Conservation (phyloP, 2,113 vertebrate genomes). For the Hiodon alosoides region DNA sequence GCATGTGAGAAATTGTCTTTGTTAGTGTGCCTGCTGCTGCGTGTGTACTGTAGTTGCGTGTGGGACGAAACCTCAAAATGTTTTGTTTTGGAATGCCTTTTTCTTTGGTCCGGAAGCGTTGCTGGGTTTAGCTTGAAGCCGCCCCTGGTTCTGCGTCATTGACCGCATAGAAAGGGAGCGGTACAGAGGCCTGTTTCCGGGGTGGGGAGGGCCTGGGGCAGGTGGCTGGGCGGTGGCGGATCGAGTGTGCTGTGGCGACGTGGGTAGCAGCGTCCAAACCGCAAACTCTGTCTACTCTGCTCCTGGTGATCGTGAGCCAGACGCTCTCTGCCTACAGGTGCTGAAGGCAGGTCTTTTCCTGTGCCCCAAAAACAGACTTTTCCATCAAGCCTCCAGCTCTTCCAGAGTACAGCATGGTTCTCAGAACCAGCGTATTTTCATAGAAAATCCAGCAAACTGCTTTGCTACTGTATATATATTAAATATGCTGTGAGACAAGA, state of each 20-base stretch:
- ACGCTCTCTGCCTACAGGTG: background rate
- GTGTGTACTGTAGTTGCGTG: background rate
- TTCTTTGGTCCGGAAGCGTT: background rate
- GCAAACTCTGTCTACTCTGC: background rate
- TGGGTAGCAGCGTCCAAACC: background rate
- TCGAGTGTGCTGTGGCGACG: background rate
- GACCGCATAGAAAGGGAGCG: background rate
- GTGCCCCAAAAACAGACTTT: too few relatives aligned
- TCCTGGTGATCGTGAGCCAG: background rate
- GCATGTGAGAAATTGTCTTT: background rate
- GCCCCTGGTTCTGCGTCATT: background rate
- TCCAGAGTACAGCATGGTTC: too few relatives aligned
- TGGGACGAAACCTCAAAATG: background rate
- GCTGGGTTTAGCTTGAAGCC: background rate
- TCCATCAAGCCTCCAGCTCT: background rate
- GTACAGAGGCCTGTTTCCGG: background rate
- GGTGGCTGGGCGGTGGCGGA: background rate
- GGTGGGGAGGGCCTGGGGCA: background rate
- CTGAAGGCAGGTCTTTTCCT: too few relatives aligned
- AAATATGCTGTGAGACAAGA: too few relatives aligned
- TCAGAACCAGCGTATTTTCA: background rate
- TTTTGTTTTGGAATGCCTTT: background rate
- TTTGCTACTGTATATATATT: too few relatives aligned
- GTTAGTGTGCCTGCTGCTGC: background rate
- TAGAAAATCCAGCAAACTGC: too few relatives aligned